phyloP scores from a whole-genome alignment of 2,888 invertebrate species.

The Romanomermis culicivorax region DNA sequence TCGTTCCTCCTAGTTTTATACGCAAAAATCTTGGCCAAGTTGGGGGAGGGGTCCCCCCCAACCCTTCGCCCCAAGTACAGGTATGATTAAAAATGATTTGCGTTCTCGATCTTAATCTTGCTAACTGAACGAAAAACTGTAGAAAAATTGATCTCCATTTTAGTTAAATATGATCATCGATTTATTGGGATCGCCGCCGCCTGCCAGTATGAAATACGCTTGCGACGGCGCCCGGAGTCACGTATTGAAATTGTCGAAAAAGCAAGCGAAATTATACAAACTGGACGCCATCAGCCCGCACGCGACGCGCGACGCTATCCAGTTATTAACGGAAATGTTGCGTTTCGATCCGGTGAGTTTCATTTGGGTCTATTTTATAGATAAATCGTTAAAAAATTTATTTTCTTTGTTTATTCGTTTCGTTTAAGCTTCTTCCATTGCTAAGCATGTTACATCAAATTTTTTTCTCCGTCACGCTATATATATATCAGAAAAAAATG shows the following conservation, averaged over 20 bases:
- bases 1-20: too few relatives aligned
- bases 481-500: too few relatives aligned
- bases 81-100: too few relatives aligned
- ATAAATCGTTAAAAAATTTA: not conserved
- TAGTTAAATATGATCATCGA: constrained; percentile 92
- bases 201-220: constrained; percentile 87
- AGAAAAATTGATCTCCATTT: constrained; percentile 11
- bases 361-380: too few relatives aligned
- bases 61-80: too few relatives aligned
- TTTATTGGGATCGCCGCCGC: constrained; percentile 75
- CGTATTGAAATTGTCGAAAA: constrained; percentile 64
- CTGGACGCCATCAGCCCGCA: constrained; percentile 53
- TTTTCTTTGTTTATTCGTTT: not conserved
- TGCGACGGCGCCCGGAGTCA: constrained; percentile 83
- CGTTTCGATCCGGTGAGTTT: constrained; percentile 77
- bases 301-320: constrained; percentile 89
- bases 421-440: too few relatives aligned
- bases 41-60: too few relatives aligned
- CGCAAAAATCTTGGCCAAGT: too few relatives aligned
- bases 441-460: too few relatives aligned
- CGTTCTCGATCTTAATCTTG: too few relatives aligned
- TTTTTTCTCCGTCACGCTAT: too few relatives aligned
- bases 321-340: constrained; percentile 83
- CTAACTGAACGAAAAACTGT: too few relatives aligned
- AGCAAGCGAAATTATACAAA: constrained; percentile 41